Base-by-base conservation (phyloP, 2,888 invertebrate species). In the Cyrtodaria siliqua region DNA sequence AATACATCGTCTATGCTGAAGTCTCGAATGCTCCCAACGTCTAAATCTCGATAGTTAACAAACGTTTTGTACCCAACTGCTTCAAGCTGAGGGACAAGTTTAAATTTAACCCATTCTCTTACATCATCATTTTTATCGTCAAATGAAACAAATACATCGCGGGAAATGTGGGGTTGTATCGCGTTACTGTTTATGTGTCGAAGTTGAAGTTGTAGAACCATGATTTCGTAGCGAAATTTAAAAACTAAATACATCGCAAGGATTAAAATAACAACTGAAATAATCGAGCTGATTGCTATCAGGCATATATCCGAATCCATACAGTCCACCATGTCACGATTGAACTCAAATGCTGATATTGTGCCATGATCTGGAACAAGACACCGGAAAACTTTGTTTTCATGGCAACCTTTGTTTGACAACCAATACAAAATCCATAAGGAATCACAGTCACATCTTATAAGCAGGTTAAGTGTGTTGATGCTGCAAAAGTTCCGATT, bases 91-190 rank as follows among this genome's bases (percentile, higher is more conserved):
- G 61, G 47, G 0, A 66, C 57, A 20, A 78, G 52, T n/a, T 23
- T 56, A 26, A 23, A 44, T 2, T 42, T 69, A 1, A 73, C 62
- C 78, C 78, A 78, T 18, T 40, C 12, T 27, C 52, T 38, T 14
- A 73, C 50, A 27, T 23, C 20, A 8, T 40, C 53, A 23, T 78
- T 64, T 12, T 62, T 55, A 18, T 78, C 78, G 59, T 73, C 69
- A 53, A 70, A 70, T 14, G 78, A 69, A 9, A 73, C 27, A n/a
- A 49, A 60, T 6, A 59, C 69, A 40, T 78, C 77, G 29, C 72
- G 60, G 23, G 26, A 16, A 23, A 63, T 33, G 9, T n/a, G 0
- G 18, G 71, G 60, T 9, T 18, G 12, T 8, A 33, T 8, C 12
- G 33, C 12, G n/a, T 6, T 44, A 9, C 26, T 18, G 26, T 59